These are phyloP conservation scores for Andricus quercusramuli DNA, from an alignment of 2,888 invertebrate genomes.

Conservation along the genomic window DNA sequence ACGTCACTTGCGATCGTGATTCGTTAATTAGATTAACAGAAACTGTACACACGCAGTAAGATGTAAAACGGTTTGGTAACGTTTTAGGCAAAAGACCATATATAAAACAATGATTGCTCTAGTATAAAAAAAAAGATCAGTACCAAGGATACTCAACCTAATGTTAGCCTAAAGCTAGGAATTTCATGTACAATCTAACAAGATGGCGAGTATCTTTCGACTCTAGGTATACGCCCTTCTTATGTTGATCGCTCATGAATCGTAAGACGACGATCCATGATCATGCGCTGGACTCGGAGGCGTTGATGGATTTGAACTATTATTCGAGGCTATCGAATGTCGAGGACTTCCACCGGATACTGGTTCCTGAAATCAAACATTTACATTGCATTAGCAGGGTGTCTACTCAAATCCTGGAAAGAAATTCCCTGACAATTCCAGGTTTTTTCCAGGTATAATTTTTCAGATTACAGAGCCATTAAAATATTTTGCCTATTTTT, in stretches of 20 bases:
- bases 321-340: slow-evolving; percentile 87
- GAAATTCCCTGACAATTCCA: too few relatives aligned
- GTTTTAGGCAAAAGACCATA: slow-evolving; percentile 16
- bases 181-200: slow-evolving; percentile 38
- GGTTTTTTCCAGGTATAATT: too few relatives aligned
- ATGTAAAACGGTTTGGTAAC: slow-evolving; percentile 28
- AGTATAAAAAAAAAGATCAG: slow-evolving; percentile 44
- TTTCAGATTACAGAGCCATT: too few relatives aligned
- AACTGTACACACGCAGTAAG: slow-evolving; percentile 19
- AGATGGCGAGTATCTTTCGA: slow-evolving; percentile 27
- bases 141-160: slow-evolving; percentile 29
- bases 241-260: slow-evolving; percentile 79
- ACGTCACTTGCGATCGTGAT: slow-evolving; percentile 9
- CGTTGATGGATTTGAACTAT: slow-evolving; percentile 87
- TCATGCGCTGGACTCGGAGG: slow-evolving; percentile 86
- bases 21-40: slow-evolving; percentile 28
- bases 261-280: slow-evolving; percentile 84
- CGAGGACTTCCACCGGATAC: slow-evolving; percentile 82
- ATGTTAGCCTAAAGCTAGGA: slow-evolving; percentile 11
- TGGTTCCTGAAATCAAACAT: slow-evolving; percentile 72
- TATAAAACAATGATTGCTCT: slow-evolving; percentile 50
- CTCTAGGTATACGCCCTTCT: slow-evolving; percentile 21
- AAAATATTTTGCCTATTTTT: too few relatives aligned
- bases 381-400: slow-evolving; percentile 4
- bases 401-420: too few relatives aligned